Conservation (phyloP, 2,797 vertebrate species). For the Odontamblyopus lacepedii region DNA sequence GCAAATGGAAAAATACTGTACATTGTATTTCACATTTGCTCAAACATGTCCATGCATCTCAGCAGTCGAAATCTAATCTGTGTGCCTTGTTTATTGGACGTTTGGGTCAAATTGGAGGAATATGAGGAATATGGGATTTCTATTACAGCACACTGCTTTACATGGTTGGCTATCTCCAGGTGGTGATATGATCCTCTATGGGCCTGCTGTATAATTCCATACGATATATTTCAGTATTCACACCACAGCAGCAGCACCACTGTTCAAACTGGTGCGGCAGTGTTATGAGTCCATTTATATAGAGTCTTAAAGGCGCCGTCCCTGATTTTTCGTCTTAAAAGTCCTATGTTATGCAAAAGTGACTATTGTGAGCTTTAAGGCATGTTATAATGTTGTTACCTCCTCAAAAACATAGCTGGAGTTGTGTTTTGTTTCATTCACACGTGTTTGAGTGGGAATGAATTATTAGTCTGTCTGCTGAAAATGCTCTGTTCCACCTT, state of each 20-base stretch:
- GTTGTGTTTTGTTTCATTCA: no score
- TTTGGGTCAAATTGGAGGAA: slow-evolving; percentile 9
- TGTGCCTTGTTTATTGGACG: slow-evolving; percentile 19
- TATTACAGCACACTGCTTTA: not conserved
- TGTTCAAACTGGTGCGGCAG: not conserved
- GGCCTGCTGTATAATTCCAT: slow-evolving; percentile 1
- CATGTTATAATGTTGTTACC: no score
- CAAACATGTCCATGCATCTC: slow-evolving; percentile 6
- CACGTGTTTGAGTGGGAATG: no score
- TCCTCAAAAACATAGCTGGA: no score
- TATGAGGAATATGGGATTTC: not conserved
- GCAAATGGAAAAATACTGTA: slow-evolving; percentile 36
- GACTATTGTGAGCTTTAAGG: no score
- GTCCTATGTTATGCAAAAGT: no score
- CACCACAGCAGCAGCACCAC: not conserved
- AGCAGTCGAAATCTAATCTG: slow-evolving; percentile 7
- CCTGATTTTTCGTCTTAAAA: no score
- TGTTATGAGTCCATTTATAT: no score
- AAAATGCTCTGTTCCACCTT: no score
- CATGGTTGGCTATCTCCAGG: not conserved
- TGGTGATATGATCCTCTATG: not conserved
- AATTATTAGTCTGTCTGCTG: no score
- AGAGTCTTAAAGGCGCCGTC: no score
- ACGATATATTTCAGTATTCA: not conserved
- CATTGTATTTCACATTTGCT: slow-evolving; percentile 23